Evolutionary conservation across 2,888 invertebrate genomes (phyloP), one percentile per base, ranked within the genome.

Genomic region (Lithosia quadra): DNA sequence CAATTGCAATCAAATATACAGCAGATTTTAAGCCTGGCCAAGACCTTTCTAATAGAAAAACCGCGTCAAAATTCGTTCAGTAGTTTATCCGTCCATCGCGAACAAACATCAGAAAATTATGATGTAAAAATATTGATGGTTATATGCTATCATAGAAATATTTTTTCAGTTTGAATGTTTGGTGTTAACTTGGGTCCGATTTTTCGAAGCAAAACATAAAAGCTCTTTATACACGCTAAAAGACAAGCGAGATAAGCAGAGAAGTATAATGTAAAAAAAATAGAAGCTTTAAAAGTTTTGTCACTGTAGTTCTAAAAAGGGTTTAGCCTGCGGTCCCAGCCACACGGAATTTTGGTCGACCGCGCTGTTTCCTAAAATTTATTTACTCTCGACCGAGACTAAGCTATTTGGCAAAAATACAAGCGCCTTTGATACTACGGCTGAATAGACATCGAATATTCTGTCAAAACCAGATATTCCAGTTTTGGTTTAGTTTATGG

Each of bases 301-400:
- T 49, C 49, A n/a, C 49, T 49, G 18, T 49, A 49, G 49, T 49
- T 49, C 9, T 49, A 18, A 49, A 49, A 49, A 49, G 49, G 49
- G n/a, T 49, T 49, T 9, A n/a, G 9, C 49, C n/a, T n/a, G 49
- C 49, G 49, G 49, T 49, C 49, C 28, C n/a, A 49, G n/a, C 49
- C 49, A 9, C 49, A 49, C n/a, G 49, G 49, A 49, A 49, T n/a
- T 43, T 49, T 9, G 8, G n/a, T 49, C 49, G n/a, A 49, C 49
- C 49, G 49, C n/a, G 49, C 18, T 49, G 49, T 49, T 49, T 49
- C 49, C n/a, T n/a, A 9, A 49, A 49, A 49, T 49, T n/a, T 49
- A 49, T n/a, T n/a, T 49, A n/a, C 49, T 49, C n/a, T 49, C 49
- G 49, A 49, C 18, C n/a, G n/a, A 49, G 49, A 49, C n/a, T 49